Evolutionary conservation across 2,888 invertebrate species (phyloP), one percentile per base, ranked within the genome.

Genomic region (Phortica okadai): DNA sequence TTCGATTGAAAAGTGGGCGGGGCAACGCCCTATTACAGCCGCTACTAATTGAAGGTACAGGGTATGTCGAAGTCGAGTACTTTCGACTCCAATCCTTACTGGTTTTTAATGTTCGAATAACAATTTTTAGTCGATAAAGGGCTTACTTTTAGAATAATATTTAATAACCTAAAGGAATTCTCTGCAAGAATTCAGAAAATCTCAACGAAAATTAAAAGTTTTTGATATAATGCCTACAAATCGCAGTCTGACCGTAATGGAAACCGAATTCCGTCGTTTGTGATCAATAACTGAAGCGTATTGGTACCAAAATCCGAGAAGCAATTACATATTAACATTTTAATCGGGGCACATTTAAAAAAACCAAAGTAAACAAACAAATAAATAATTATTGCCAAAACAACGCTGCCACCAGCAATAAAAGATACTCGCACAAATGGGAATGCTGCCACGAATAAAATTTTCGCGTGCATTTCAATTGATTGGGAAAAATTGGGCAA

Each of bases 281-380:
- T 33, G 33, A 33, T 5, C 33, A 2, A 33, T 4, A 33, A 33
- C 33, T 50, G 50, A 14, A 50, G 14, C 8, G 14, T 50, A 6
- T 14, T 8, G 4, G 50, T 8, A 50, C 50, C 50, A 50, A 50
- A 50, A 50, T 8, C 14, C 10, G 16, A 50, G 8, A 25, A 70
- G 56, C 56, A 72, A 11, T 72, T 72, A n/a, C 5, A 25, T 54
- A 72, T 54, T 72, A 54, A 54, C 14, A 54, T 25, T 72, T 72
- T 72, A 72, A 56, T 64, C 33, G 67, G 41, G 6, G 42, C 41
- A 16, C 67, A 41, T 8, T 59, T 3, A 41, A 64, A 14, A 33
- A 64, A 33, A 45, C 10, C 6, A 62, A 11, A 25, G 6, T 45
- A 69, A 45, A 72, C 14, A 41, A 66, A 10, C 2, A 33, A 41